Evolutionary conservation across 2,888 invertebrate species (phyloP).

Genomic region (Minunthozetes semirufus): DNA sequence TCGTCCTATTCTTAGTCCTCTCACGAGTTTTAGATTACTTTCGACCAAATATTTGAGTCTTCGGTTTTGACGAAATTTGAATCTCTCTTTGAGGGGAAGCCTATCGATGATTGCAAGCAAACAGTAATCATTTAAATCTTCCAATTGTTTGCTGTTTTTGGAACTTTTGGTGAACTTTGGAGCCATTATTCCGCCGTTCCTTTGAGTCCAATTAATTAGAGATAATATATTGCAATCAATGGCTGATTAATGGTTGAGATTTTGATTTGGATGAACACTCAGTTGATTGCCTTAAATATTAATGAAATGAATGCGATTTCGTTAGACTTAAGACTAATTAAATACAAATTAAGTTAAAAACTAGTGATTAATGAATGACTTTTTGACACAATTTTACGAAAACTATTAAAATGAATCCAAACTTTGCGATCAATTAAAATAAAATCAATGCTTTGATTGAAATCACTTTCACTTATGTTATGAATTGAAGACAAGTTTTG

Average conservation of each 20-base stretch:
- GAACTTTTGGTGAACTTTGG: neutral
- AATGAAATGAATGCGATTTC: neutral
- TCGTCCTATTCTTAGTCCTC: neutral
- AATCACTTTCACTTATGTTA: no score
- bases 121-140: slow-evolving; percentile 18
- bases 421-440: no score
- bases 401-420: neutral
- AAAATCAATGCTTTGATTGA: no score
- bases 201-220: no score
- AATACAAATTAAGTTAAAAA: neutral
- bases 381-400: neutral
- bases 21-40: neutral
- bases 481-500: no score
- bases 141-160: neutral
- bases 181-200: no score
- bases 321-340: neutral
- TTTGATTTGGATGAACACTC: no score
- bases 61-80: neutral
- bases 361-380: neutral
- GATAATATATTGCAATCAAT: neutral
- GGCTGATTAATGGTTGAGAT: neutral
- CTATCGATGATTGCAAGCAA: neutral
- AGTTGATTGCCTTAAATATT: no score
- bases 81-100: neutral
- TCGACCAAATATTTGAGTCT: neutral